A percentile compares a stretch with the other conserved stretches of the same genome.
These are phyloP conservation scores for Scaptomyza parva DNA, from an alignment of 2,888 invertebrate species.

Conservation along the genomic window DNA sequence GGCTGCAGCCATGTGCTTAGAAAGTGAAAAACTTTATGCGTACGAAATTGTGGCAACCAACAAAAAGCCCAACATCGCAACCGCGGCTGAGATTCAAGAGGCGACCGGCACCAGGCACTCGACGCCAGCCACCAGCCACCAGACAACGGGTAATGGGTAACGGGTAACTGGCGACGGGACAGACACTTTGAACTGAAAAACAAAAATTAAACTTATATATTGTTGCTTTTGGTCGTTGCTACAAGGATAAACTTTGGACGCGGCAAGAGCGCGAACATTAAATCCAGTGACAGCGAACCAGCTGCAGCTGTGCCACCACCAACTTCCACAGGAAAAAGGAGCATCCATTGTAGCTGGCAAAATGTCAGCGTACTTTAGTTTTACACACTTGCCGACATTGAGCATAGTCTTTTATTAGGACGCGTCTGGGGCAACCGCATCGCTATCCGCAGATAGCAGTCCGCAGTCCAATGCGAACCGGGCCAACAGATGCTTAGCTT, in stretches of 20 bases:
- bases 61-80: conserved; percentile 49
- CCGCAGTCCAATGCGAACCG: conserved; percentile 32
- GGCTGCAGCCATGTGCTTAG: conserved; percentile 57
- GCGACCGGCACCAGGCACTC: conserved; percentile 10
- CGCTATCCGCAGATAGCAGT: conserved; percentile 36
- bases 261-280: conserved; percentile 62
- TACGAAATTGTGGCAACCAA: conserved; percentile 75
- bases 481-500: conserved; percentile 72
- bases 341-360: conserved; percentile 46
- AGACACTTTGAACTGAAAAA: conserved; percentile 62
- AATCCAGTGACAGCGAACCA: conserved; percentile 67
- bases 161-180: conserved; percentile 12
- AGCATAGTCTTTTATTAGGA: conserved; percentile 73
- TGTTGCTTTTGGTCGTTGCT: conserved; percentile 64
- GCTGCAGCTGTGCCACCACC: conserved; percentile 35
- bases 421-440: conserved; percentile 43
- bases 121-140: conserved; percentile 6
- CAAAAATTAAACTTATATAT: conserved; percentile 78
- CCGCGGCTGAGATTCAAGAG: conserved; percentile 46
- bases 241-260: conserved; percentile 68
- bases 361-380: conserved; percentile 74
- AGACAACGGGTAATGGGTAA: conserved; percentile 1
- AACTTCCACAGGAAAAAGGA: conserved; percentile 25
- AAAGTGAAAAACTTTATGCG: conserved; percentile 74
- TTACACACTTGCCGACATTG: conserved; percentile 76